Evolutionary conservation across 2,113 vertebrate genomes (phyloP).

Genomic region (Sminthopsis crassicaudata): DNA sequence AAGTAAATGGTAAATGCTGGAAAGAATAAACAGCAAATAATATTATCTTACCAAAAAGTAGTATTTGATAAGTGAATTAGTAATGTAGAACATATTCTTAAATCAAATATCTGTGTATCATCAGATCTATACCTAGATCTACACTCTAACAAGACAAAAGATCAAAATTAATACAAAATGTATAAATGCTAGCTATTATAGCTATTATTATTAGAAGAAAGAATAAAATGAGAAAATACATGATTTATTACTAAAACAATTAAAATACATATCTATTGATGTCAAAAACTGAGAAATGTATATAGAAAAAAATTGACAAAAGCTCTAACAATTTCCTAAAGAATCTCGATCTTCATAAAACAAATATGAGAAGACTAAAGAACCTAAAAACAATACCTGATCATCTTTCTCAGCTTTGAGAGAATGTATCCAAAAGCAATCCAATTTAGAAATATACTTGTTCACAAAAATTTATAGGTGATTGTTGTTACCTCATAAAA

Average conservation of each 20-base stretch:
- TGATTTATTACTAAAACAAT: not conserved
- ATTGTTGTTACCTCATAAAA: not conserved
- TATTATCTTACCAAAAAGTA: not conserved
- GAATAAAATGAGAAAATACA: not conserved
- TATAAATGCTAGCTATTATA: not conserved
- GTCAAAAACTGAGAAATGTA: not conserved
- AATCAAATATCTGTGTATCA: not conserved
- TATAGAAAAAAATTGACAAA: not conserved
- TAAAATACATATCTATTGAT: not conserved
- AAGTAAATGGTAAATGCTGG: not conserved
- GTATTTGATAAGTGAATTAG: not conserved
- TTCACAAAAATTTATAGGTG: not conserved
- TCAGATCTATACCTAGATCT: not conserved
- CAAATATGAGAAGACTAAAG: not conserved
- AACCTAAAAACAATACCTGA: not conserved
- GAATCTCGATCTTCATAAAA: not conserved
- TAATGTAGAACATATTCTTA: not conserved
- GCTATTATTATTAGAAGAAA: not conserved
- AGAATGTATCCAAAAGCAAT: not conserved
- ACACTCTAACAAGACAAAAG: not conserved
- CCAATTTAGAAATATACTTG: not conserved
- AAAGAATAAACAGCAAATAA: not conserved
- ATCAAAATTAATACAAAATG: not conserved
- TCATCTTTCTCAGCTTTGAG: not conserved
- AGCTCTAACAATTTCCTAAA: not conserved